phyloP scores from a whole-genome alignment of 1,140 invertebrate species.

The Pseudomyrmex flavicornis region DNA sequence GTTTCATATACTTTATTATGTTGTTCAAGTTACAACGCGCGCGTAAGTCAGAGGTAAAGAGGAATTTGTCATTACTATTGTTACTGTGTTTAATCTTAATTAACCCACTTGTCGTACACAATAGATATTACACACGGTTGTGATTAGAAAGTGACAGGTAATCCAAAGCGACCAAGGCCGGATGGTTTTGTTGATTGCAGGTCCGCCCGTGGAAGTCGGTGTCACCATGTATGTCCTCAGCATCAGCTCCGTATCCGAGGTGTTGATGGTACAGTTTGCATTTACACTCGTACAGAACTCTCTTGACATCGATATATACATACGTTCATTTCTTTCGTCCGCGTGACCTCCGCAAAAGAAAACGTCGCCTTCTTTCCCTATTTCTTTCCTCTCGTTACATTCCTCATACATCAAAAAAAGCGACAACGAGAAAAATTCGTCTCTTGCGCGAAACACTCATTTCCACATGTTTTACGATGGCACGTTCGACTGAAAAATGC shows the following conservation, averaged over 20 bases:
- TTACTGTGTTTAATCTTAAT: slow-evolving; percentile 14
- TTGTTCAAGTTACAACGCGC: background rate
- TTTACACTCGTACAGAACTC: slow-evolving; percentile 81
- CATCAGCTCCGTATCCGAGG: slow-evolving; percentile 99
- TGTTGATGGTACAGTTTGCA: slow-evolving; percentile 95
- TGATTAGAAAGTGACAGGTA: slow-evolving; percentile 67
- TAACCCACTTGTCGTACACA: slow-evolving; percentile 11
- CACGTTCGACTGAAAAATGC: slow-evolving; percentile 42
- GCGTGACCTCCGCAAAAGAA: background rate
- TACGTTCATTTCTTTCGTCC: slow-evolving; percentile 60
- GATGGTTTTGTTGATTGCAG: slow-evolving; percentile 90
- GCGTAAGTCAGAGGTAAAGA: slow-evolving; percentile 46
- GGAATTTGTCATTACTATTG: background rate
- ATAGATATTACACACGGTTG: slow-evolving; percentile 65
- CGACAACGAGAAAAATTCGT: slow-evolving; percentile 46
- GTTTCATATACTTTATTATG: too few species aligned
- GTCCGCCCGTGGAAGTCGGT: slow-evolving; percentile 97
- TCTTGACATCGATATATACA: slow-evolving; percentile 57
- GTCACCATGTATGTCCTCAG: slow-evolving; percentile 99
- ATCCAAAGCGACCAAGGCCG: slow-evolving; percentile 81
- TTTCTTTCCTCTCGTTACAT: background rate
- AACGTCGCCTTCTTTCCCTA: background rate
- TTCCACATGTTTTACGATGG: background rate
- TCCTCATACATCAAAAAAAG: slow-evolving; percentile 14
- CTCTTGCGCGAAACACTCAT: slow-evolving; percentile 6